Conservation (phyloP, 2,797 vertebrate species). For the Pipistrellus pygmaeus region DNA sequence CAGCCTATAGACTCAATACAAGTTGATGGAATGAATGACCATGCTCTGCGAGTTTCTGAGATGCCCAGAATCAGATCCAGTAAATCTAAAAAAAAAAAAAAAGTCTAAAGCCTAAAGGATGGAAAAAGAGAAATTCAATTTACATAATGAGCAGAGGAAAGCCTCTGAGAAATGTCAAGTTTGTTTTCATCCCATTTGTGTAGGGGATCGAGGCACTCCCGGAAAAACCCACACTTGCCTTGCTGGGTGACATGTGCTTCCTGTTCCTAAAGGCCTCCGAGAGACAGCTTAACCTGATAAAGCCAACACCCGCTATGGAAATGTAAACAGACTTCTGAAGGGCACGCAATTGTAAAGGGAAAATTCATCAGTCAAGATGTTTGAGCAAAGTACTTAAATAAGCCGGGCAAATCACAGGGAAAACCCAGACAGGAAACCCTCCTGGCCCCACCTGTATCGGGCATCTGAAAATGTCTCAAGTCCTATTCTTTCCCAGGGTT, state of each 20-base stretch:
- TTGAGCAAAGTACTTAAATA: conserved; percentile 40
- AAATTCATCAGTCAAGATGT: conserved; percentile 62
- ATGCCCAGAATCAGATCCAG: not conserved
- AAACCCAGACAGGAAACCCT: conserved; percentile 15
- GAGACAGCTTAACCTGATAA: conserved; percentile 62
- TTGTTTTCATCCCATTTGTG: conserved; percentile 13
- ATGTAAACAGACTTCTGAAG: conserved; percentile 70
- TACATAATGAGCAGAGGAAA: not conserved
- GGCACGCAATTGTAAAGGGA: not conserved
- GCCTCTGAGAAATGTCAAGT: not conserved
- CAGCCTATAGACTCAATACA: not conserved
- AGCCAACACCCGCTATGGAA: conserved; percentile 59
- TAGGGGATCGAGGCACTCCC: not conserved
- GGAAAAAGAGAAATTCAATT: conserved; percentile 46
- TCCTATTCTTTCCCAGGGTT: not conserved
- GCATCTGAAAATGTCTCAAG: not conserved
- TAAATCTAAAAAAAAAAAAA: not conserved
- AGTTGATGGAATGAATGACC: not conserved
- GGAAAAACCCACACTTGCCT: conserved; percentile 60
- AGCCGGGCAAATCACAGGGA: not conserved
- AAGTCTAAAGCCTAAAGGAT: not conserved
- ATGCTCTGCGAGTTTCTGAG: conserved; percentile 2
- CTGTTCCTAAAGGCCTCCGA: conserved; percentile 14
- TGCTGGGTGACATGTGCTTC: conserved; percentile 37
- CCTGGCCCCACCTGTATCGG: not conserved